These are phyloP conservation scores for Chrysemys picta DNA, from an alignment of 2,113 vertebrate species.

Conservation along the genomic window DNA sequence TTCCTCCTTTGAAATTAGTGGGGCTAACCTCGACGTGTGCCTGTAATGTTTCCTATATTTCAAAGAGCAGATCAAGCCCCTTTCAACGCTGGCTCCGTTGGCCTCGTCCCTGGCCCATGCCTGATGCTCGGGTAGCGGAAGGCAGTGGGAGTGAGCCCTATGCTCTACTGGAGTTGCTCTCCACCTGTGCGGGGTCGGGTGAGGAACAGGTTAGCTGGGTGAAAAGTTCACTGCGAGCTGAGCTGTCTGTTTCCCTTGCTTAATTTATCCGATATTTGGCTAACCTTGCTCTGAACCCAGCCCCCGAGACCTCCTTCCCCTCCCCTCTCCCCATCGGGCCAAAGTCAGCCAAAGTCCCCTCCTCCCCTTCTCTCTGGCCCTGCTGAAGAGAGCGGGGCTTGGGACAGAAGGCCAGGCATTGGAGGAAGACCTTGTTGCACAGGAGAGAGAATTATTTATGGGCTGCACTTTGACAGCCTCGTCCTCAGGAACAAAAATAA, in stretches of 20 bases:
- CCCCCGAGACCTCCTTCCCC: conserved; percentile 85
- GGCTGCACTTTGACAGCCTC: background rate
- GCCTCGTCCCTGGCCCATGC: background rate
- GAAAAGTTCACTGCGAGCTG: conserved; percentile 88
- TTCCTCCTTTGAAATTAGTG: background rate
- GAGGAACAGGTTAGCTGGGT: conserved; percentile 85
- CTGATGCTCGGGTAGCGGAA: background rate
- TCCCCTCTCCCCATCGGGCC: conserved; percentile 73
- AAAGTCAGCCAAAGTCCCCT: conserved; percentile 70
- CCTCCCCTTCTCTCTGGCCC: conserved; percentile 65
- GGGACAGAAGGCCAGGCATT: conserved; percentile 24
- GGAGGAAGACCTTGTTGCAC: background rate
- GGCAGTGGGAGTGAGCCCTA: conserved; percentile 37
- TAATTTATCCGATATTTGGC: conserved; percentile 98
- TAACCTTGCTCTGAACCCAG: conserved; percentile 97
- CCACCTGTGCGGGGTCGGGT: conserved; percentile 85
- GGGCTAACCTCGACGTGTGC: background rate
- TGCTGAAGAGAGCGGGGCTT: conserved; percentile 22
- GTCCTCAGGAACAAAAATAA: conserved; percentile 58
- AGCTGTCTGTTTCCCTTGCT: conserved; percentile 85
- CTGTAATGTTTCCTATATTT: background rate
- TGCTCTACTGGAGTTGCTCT: conserved; percentile 59
- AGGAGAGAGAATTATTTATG: conserved; percentile 49
- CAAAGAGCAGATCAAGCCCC: background rate
- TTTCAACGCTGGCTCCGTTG: background rate